Conservation (phyloP, 2,888 invertebrate genomes). For the Cheiracanthium punctorium region DNA sequence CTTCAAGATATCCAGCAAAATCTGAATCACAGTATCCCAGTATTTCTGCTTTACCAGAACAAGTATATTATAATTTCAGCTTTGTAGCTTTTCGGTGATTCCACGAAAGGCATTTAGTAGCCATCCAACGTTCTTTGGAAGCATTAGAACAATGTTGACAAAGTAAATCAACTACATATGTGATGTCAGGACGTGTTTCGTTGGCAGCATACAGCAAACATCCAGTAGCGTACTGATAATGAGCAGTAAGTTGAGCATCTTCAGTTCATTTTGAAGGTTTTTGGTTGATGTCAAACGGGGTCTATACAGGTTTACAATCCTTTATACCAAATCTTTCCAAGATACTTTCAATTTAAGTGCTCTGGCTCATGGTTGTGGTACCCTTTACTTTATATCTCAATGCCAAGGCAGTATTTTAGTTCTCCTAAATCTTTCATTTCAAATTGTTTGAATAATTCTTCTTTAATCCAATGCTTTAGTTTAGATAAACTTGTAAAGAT, state of each 20-base stretch:
- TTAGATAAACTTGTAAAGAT: constrained; percentile 11
- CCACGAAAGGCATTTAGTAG: constrained; percentile 13
- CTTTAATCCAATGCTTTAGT: constrained; percentile 25
- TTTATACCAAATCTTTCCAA: too few relatives aligned
- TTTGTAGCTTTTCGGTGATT: constrained; percentile 12
- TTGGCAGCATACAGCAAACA: constrained; percentile 1
- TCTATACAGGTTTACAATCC: neutral
- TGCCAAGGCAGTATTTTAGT: too few relatives aligned
- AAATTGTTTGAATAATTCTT: too few relatives aligned
- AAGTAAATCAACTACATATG: too few relatives aligned
- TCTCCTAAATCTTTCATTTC: constrained; percentile 22
- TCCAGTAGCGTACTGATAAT: neutral
- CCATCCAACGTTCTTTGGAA: neutral
- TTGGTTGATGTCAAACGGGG: neutral
- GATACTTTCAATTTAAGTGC: too few relatives aligned
- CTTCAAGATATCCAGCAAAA: constrained; percentile 61
- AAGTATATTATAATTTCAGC: too few relatives aligned
- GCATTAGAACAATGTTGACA: neutral
- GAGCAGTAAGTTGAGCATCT: too few relatives aligned
- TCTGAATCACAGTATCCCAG: constrained; percentile 70
- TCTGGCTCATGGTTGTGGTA: too few relatives aligned
- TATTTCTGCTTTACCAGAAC: neutral
- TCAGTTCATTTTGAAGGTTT: neutral
- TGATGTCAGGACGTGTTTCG: constrained; percentile 66
- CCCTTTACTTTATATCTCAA: too few relatives aligned